Percentiles rank a stretch among this genome's conserved stretches.
phyloP scores from a whole-genome alignment of 2,113 vertebrate genomes.

The Terrapene triunguis region DNA sequence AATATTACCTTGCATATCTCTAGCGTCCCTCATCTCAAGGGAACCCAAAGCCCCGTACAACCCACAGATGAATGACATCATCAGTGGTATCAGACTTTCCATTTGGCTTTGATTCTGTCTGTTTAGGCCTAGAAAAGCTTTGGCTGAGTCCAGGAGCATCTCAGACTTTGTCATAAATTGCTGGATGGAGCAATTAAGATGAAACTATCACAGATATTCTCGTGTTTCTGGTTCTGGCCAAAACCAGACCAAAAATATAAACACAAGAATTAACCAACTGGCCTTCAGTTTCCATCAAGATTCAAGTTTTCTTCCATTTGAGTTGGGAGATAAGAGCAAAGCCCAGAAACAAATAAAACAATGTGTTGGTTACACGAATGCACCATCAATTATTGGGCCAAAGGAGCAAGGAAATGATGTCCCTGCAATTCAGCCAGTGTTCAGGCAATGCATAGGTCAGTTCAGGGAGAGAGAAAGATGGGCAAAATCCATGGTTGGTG shows the following conservation, averaged over 20 bases:
- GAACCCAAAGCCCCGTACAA: background rate
- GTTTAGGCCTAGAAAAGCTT: background rate
- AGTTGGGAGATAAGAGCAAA: background rate
- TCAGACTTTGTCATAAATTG: rapidly evolving
- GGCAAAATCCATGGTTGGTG: background rate
- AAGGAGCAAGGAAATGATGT: constrained; percentile 36
- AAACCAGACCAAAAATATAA: rapidly evolving
- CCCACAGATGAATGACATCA: background rate
- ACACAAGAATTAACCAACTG: background rate
- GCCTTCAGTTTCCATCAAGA: background rate
- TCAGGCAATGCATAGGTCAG: background rate
- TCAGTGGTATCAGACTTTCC: background rate
- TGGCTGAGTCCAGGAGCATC: background rate
- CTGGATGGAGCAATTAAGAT: rapidly evolving
- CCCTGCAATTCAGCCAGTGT: background rate
- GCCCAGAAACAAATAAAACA: background rate
- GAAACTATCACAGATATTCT: background rate
- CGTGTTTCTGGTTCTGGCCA: background rate
- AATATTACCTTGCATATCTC: background rate
- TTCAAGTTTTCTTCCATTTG: background rate
- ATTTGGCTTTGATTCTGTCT: background rate
- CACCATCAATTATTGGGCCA: constrained; percentile 17
- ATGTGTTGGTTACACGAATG: constrained; percentile 12
- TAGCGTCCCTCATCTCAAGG: background rate
- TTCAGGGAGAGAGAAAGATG: background rate